Conservation (phyloP, 2,797 vertebrate genomes). For the Argyrosomus regius region DNA sequence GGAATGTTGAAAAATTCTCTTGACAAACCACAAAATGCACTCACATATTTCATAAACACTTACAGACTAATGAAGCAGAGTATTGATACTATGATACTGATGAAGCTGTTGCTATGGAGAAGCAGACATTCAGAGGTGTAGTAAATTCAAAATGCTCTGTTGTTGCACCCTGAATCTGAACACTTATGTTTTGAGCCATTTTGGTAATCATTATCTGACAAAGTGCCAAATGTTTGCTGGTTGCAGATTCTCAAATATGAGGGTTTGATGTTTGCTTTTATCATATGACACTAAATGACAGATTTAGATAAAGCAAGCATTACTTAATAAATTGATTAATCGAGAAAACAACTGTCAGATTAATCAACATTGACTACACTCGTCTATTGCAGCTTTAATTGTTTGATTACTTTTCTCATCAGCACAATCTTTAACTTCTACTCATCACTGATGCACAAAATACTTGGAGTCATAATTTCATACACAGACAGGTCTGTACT, state of each 20-base stretch:
- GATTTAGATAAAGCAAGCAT: no score
- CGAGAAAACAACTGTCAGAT: background rate
- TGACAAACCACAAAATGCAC: background rate
- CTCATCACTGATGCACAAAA: no score
- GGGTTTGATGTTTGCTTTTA: background rate
- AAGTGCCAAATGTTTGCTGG: background rate
- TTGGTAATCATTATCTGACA: background rate
- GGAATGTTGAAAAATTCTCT: background rate
- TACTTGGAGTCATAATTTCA: background rate
- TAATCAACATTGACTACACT: background rate
- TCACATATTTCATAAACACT: background rate
- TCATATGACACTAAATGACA: background rate
- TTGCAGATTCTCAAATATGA: background rate
- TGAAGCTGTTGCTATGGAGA: background rate
- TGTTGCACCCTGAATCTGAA: background rate
- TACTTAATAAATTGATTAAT: background rate
- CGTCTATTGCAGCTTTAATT: background rate
- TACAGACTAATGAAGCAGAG: background rate
- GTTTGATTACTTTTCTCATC: background rate
- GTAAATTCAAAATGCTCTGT: background rate
- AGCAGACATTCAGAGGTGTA: background rate
- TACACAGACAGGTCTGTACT: background rate
- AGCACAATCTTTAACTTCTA: background rate
- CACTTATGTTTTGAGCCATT: background rate
- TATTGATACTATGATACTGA: background rate